These are phyloP conservation scores for Rhimphoctona megacephalus DNA, from an alignment of 2,888 invertebrate species.

Conservation along the genomic window DNA sequence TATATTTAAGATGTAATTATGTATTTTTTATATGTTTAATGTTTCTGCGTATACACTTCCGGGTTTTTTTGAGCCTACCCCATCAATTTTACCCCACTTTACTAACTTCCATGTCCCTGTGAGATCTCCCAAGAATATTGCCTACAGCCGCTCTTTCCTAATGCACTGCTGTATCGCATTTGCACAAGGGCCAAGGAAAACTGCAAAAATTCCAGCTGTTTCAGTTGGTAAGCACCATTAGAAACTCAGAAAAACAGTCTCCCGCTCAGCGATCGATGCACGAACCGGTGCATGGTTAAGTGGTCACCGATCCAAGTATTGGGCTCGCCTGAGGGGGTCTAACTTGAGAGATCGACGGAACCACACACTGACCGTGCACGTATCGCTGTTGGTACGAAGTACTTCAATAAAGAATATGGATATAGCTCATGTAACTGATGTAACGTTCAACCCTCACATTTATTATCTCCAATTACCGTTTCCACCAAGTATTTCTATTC, in stretches of 20 bases:
- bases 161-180: background rate
- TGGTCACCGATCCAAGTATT: background rate
- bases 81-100: background rate
- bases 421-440: background rate
- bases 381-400: background rate
- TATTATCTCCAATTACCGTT: background rate
- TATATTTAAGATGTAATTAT: background rate
- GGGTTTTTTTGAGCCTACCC: background rate
- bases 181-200: background rate
- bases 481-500: background rate
- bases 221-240: background rate
- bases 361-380: background rate
- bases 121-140: background rate
- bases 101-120: background rate
- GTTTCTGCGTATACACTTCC: background rate
- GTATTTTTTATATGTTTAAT: too few species aligned
- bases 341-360: background rate
- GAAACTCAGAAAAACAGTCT: background rate
- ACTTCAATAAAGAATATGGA: background rate
- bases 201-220: background rate
- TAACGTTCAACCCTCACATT: background rate
- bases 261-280: background rate
- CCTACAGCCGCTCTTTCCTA: too few species aligned
- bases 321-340: background rate
- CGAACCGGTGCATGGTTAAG: background rate